Evolutionary conservation across 2,113 vertebrate species (phyloP), one percentile per base, ranked within the genome.

Genomic region (Cavia porcellus): DNA sequence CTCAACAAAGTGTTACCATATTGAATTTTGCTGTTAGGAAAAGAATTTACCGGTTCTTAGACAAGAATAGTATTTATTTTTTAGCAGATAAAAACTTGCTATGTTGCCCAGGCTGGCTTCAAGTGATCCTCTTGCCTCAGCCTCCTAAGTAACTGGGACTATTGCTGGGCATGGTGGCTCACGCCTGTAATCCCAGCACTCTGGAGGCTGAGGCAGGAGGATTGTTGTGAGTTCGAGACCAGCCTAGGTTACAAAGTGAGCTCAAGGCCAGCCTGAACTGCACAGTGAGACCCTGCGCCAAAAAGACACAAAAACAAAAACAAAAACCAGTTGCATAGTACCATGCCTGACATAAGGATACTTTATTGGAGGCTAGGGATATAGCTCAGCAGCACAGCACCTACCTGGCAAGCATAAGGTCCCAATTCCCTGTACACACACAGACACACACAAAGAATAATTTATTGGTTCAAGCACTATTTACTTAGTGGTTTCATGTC

Each of bases 21-120:
- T 86, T 79, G 79, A 84, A 93, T 72, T 87, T 93, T 84, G n/a
- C 77, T 79, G 9, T 85, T 66, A 95, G 42, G 11, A 81, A 82
- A 95, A 86, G 66, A 10, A 91, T 19, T 59, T 74, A 45, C 5
- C 45, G 86, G 14, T 86, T 93, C 70, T 89, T 55, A 80, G 74
- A 80, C 50, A 93, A 86, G 66, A 57, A 57, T 6, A n/a, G 19
- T 52, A 25, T 82, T n/a, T 82, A 35, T 52, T 68, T 66, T 47
- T 86, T 62, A 35, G 42, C 6, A 86, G 6, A 52, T 1, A 3
- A 45, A 4, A 15, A 45, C 19, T 86, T 64, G 45, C 30, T 86
- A 14, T 86, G 62, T 24, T 86, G 35, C 7, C 50, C 68, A 88
- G n/a, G 50, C n/a, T 88, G 86, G 22, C 50, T 7, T 72, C 64